These are phyloP conservation scores for Pachyramphus minor DNA, from an alignment of 2,113 vertebrate species.

Conservation along the genomic window DNA sequence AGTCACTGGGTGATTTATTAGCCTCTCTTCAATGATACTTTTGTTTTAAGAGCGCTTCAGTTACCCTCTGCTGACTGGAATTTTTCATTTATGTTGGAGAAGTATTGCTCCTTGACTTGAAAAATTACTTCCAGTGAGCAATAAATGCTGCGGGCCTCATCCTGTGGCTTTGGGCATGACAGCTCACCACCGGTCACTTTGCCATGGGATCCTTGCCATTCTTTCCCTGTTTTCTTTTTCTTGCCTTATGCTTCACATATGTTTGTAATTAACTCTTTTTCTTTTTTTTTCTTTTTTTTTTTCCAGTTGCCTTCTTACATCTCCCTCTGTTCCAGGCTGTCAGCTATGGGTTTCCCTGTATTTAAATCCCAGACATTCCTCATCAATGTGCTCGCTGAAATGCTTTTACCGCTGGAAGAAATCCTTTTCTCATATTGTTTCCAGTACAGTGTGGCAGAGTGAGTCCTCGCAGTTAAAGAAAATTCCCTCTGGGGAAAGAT, in stretches of 20 bases:
- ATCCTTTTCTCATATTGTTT: neutral
- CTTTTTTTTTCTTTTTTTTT: too few species aligned
- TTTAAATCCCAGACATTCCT: conserved; percentile 38
- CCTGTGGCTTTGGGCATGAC: conserved; percentile 37
- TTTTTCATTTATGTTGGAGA: conserved; percentile 46
- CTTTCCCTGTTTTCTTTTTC: conserved; percentile 52
- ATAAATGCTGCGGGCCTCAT: conserved; percentile 6
- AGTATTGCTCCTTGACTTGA: conserved; percentile 42
- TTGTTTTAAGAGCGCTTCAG: conserved; percentile 27
- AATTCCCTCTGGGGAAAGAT: neutral
- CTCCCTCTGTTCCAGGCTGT: conserved; percentile 29
- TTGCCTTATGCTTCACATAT: conserved; percentile 41
- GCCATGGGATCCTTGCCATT: conserved; percentile 15
- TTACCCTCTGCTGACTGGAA: conserved; percentile 34
- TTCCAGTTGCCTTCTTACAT: conserved; percentile 5
- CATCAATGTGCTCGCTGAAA: neutral
- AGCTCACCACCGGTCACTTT: conserved; percentile 24
- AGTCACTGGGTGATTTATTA: conserved; percentile 15
- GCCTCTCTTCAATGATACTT: conserved; percentile 4
- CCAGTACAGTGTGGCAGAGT: neutral
- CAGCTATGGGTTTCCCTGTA: neutral
- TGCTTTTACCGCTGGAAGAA: neutral
- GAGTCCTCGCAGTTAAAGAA: neutral
- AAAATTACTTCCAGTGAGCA: conserved; percentile 34
- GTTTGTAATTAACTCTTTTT: conserved; percentile 61